Evolutionary conservation across 2,797 vertebrate species (phyloP).

Genomic region (Tiaroga cobitis): DNA sequence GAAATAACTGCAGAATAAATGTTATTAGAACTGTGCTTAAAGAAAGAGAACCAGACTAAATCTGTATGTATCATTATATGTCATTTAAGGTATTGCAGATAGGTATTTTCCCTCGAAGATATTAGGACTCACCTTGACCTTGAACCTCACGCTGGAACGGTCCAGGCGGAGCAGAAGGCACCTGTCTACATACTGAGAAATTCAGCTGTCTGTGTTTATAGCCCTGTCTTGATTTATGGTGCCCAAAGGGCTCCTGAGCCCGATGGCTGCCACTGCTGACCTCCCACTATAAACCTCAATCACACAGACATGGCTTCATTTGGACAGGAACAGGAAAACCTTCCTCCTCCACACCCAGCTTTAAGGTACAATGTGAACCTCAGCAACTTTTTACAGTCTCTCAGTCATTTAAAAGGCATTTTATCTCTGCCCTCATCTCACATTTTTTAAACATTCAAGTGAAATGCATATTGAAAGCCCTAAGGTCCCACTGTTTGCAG

Average conservation of each 20-base stretch:
- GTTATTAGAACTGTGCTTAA: background rate
- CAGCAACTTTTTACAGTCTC: constrained; percentile 11
- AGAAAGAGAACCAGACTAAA: background rate
- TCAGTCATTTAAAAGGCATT: constrained; percentile 3
- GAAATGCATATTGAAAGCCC: constrained; percentile 4
- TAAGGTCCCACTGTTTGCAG: constrained; percentile 12
- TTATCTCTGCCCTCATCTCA: constrained; percentile 8
- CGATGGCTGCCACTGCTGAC: constrained; percentile 32
- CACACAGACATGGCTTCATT: constrained; percentile 46
- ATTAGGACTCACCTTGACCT: constrained; percentile 53
- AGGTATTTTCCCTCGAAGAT: constrained; percentile 11
- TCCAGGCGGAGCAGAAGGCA: constrained; percentile 35
- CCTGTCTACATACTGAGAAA: constrained; percentile 55
- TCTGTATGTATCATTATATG: background rate
- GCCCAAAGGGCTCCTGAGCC: constrained; percentile 47
- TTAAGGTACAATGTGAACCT: constrained; percentile 21
- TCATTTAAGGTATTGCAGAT: constrained; percentile 8
- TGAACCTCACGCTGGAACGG: constrained; percentile 39
- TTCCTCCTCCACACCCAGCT: constrained; percentile 26
- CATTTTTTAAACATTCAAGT: background rate
- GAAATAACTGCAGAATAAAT: background rate
- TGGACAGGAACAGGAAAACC: constrained; percentile 23
- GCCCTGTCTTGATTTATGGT: constrained; percentile 57
- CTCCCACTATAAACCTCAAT: constrained; percentile 59
- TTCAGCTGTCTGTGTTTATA: constrained; percentile 58